Evolutionary conservation across 1,140 invertebrate genomes (phyloP), one percentile per base, ranked within the genome.

Genomic region (Nasonia longicornis): DNA sequence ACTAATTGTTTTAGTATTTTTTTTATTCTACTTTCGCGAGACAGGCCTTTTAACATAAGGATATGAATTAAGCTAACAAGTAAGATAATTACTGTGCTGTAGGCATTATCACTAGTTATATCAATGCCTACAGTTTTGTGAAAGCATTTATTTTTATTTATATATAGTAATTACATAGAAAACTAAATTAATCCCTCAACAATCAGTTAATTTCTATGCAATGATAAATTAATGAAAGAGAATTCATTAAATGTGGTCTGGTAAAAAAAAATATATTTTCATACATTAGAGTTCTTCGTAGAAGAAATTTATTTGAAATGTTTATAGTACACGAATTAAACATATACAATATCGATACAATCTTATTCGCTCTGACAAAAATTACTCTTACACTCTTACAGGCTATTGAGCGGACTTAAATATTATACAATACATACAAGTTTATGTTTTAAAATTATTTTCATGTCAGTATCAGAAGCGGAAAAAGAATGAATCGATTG

Each of bases 391-490:
- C 29, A 80, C 45, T 22, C 48, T 81, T 81, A 80, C 42, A 80
- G 29, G 22, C 67, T 76, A 77, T 66, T 77, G 12, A 82, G 63
- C 42, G 70, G 63, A 74, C 76, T 82, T 82, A 78, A 82, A 82
- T 82, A 81, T 81, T 81, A 82, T 78, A 82, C 81, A 82, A 78
- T 82, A 82, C 75, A 78, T 82, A 82, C 69, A 74, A 86, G 77
- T 72, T 87, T 72, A 84, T 83, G n/a, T 82, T 85, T 70, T 82
- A 81, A 45, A 86, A 69, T 66, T 85, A 70, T 84, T 83, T 45
- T 84, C 82, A 77, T 86, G 83, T 79, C n/a, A 12, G 45, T 78
- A 74, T 74, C 72, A 72, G 66, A 78, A 16, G 45, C 70, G 74
- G 48, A 69, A 29, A 75, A 82, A 64, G 73, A 82, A 66, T 67